Evolutionary conservation across 2,113 vertebrate species (phyloP), one percentile per base, ranked within the genome.

Genomic region (Pycnonotus jocosus): DNA sequence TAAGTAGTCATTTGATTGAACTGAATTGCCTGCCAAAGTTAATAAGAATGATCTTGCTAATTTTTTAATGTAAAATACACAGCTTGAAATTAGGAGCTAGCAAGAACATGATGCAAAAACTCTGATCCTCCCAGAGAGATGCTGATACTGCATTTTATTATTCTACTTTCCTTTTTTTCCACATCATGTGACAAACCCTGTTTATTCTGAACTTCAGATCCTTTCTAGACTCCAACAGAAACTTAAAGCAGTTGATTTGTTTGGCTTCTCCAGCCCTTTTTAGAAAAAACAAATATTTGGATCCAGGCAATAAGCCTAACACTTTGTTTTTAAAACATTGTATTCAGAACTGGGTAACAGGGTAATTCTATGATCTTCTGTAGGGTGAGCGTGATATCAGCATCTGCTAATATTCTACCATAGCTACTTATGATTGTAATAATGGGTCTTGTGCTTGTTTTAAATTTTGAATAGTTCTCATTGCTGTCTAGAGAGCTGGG

Each of bases 271-370:
- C 20, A 30, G 30, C 38, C 7, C 50, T 90, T 92, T 91, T 91
- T 62, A 96, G 84, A 50, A 82, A 87, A 95, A 81, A 30, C 70
- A 91, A 94, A 65, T 87, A 79, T 92, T 91, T 92, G 40, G 69
- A 48, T 16, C 10, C 0, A 1, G 48, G 42, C 51, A 61, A 58
- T 66, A 72, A 87, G 71, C 65, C n/a, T 84, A 57, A 57, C 3
- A 5, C 42, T 68, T 42, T 64, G 33, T 18, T 89, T 95, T 82
- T 70, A 40, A 61, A 82, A 58, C 53, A 50, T 3, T 85, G 20
- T 28, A 44, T 80, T 91, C 78, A 77, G 42, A 76, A 77, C 16
- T 73, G 54, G 4, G 12, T 76, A 81, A 53, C 5, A 37, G 50
- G 31, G 50, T 61, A 38, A 38, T 71, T 89, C 37, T 76, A 62